Conservation (phyloP, 1,140 invertebrate genomes). For the Colletes latitarsis region DNA sequence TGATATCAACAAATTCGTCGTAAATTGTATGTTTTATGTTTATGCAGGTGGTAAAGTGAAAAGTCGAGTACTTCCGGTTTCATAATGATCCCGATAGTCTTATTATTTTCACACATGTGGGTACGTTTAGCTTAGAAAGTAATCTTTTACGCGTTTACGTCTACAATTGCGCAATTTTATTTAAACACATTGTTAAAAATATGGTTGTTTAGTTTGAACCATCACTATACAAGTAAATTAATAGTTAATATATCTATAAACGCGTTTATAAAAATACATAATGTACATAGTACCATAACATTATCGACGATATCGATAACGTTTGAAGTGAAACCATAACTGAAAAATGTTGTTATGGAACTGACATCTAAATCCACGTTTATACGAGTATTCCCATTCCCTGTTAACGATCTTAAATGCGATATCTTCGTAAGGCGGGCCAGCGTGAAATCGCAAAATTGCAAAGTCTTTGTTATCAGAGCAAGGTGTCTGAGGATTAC, state of each 20-base stretch:
- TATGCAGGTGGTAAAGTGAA: background rate
- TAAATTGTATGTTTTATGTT: background rate
- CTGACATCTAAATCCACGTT: conserved; percentile 98
- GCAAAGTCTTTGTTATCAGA: conserved; percentile 97
- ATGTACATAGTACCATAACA: conserved; percentile 42
- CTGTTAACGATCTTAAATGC: conserved; percentile 99
- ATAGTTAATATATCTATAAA: conserved; percentile 9
- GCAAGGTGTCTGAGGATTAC: conserved; percentile 89
- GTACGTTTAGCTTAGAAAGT: background rate
- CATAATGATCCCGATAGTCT: background rate
- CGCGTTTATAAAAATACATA: conserved; percentile 30
- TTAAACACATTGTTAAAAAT: background rate
- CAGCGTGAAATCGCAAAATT: conserved; percentile 96
- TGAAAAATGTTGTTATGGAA: conserved; percentile 99
- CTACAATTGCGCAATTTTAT: conserved; percentile 3
- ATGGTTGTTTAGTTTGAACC: background rate
- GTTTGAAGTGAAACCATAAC: conserved; percentile 99
- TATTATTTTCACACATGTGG: conserved; percentile 5
- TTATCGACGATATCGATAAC: conserved; percentile 97
- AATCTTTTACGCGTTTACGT: background rate
- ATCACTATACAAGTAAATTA: conserved; percentile 21
- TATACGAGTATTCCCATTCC: conserved; percentile 99
- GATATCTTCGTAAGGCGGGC: conserved; percentile 99
- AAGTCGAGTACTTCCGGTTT: background rate
- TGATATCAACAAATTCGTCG: background rate